Conservation (phyloP, 2,888 invertebrate genomes). For the Byasa hedistus region DNA sequence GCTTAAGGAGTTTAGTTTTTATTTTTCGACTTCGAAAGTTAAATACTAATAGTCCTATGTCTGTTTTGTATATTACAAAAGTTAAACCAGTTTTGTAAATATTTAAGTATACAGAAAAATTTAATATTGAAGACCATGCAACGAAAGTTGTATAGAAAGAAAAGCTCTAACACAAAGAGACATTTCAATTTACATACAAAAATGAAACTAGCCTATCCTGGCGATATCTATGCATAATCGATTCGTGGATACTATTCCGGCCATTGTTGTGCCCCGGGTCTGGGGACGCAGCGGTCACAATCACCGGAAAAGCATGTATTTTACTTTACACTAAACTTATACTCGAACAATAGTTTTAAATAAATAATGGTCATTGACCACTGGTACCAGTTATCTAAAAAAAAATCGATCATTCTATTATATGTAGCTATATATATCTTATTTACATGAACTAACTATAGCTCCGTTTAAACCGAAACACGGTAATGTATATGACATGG, state of each 20-base stretch:
- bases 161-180: neutral
- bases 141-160: neutral
- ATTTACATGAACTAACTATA: too few species aligned
- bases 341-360: conserved; percentile 31
- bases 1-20: neutral
- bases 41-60: neutral
- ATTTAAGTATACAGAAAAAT: neutral
- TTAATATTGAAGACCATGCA: neutral
- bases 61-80: too few species aligned
- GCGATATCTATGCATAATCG: conserved; percentile 28
- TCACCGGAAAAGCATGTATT: conserved; percentile 51
- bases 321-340: conserved; percentile 34
- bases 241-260: conserved; percentile 50
- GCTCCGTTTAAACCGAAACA: too few species aligned
- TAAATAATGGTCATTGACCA: conserved; percentile 13
- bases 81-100: too few species aligned
- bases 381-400: neutral
- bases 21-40: neutral
- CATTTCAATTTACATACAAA: neutral
- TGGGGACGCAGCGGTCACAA: conserved; percentile 52
- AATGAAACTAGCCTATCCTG: conserved; percentile 21
- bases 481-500: too few species aligned
- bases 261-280: conserved; percentile 47
- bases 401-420: too few species aligned
- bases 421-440: too few species aligned